These are phyloP conservation scores for Drosophila lacteicornis DNA, from an alignment of 1,140 invertebrate genomes.

Conservation along the genomic window DNA sequence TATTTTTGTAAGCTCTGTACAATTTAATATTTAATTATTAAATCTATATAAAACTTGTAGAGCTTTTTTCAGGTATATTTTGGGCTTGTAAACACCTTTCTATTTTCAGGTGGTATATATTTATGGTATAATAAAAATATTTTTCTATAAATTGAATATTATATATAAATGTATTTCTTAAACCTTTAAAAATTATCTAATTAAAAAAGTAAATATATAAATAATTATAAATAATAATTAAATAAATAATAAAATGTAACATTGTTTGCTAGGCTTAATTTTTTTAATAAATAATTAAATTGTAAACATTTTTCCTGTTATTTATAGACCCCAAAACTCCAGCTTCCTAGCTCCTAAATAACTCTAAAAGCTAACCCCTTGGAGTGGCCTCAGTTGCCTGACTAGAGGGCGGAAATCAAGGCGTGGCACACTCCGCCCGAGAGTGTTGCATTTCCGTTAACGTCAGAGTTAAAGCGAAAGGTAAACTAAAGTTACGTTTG, in stretches of 20 bases:
- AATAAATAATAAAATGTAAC: too few relatives aligned
- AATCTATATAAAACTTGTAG: not conserved
- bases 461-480: conserved; percentile 60
- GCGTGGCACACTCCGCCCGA: conserved; percentile 25
- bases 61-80: not conserved
- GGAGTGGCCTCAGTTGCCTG: conserved; percentile 35
- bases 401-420: conserved; percentile 5
- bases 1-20: too few relatives aligned
- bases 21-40: not conserved
- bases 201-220: too few relatives aligned
- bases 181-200: not conserved
- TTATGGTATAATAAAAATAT: too few relatives aligned
- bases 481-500: conserved; percentile 59
- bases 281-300: not conserved
- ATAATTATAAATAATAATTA: too few relatives aligned
- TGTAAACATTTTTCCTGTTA: not conserved
- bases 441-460: conserved; percentile 64
- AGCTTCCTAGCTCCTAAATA: not conserved
- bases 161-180: not conserved
- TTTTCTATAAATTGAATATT: not conserved
- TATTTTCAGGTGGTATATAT: not conserved
- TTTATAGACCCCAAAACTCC: not conserved
- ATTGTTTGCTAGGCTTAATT: too few relatives aligned
- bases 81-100: too few relatives aligned
- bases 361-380: not conserved